Evolutionary conservation across 2,797 vertebrate genomes (phyloP), one percentile per base, ranked within the genome.

Genomic region (Argyrosomus regius): DNA sequence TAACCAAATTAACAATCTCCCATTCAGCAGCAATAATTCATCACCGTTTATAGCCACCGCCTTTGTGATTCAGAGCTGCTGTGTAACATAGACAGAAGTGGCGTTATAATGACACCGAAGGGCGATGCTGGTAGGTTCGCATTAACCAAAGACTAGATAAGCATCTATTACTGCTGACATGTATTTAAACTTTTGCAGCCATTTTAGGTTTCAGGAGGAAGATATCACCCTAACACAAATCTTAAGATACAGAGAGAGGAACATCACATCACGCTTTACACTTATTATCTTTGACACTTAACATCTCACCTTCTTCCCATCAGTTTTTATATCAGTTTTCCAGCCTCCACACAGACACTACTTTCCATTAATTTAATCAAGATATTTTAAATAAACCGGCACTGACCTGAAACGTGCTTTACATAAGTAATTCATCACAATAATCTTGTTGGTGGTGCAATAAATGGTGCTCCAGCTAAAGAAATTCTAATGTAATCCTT

Each of bases 1-100:
- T 91, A 83, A 83, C 86, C 72, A 89, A 89, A 93, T 94, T 57
- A 91, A 82, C 65, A 83, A 58, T 77, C 68, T 75, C 60, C 77
- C 43, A 48, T 81, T 81, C 67, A 85, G 64, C 68, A 61, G 58
- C 82, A 78, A 62, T 82, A 88, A 89, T 83, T 89, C 74, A 89
- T 90, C 58, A 24, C 43, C 0, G 5, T 82, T 87, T 68, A 80
- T 28, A 43, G 82, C 64, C 58, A 26, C 41, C 62, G 52, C n/a
- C 49, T 70, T 58, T 48, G 41, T 57, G 61, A 77, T 70, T 72
- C 45, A 78, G 22, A 20, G 39, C 2, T 16, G 54, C 43, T 50
- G 60, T 22, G 65, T 71, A 35, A 67, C 75, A 63, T 11, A 72
- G 46, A 67, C 39, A 54, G 20, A n/a, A 45, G 63, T 24, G 6